phyloP scores from a whole-genome alignment of 2,113 vertebrate genomes.

The Zosterops pallidus region DNA sequence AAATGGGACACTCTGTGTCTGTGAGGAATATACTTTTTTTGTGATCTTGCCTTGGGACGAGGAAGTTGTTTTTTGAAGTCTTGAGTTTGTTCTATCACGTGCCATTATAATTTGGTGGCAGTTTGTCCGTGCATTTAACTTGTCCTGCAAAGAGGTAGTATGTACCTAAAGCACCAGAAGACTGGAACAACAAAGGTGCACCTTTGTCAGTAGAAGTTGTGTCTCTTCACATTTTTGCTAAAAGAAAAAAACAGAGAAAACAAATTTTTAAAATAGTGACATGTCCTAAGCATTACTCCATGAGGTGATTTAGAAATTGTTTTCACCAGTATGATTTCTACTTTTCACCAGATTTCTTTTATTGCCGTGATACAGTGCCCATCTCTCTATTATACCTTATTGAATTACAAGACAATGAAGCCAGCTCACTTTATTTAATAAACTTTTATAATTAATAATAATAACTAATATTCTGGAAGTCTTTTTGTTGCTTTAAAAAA shows the following conservation, averaged over 20 bases:
- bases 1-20: background rate
- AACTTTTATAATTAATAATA: background rate
- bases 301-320: background rate
- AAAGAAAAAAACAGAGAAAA: background rate
- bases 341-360: background rate
- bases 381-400: background rate
- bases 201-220: background rate
- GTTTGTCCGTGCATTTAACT: background rate
- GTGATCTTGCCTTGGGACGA: background rate
- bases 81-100: background rate
- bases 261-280: background rate
- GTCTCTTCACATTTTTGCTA: background rate
- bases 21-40: background rate
- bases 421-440: background rate
- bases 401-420: background rate
- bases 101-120: background rate
- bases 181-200: background rate
- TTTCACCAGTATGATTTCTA: background rate
- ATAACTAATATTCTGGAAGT: background rate
- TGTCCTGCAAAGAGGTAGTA: background rate
- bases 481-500: background rate
- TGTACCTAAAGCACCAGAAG: background rate
- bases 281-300: background rate
- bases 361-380: fast-evolving
- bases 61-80: background rate